Percentiles rank a stretch among this genome's conserved stretches.
phyloP scores from a whole-genome alignment of 2,113 vertebrate genomes.

The Apistogramma diplotaenia region DNA sequence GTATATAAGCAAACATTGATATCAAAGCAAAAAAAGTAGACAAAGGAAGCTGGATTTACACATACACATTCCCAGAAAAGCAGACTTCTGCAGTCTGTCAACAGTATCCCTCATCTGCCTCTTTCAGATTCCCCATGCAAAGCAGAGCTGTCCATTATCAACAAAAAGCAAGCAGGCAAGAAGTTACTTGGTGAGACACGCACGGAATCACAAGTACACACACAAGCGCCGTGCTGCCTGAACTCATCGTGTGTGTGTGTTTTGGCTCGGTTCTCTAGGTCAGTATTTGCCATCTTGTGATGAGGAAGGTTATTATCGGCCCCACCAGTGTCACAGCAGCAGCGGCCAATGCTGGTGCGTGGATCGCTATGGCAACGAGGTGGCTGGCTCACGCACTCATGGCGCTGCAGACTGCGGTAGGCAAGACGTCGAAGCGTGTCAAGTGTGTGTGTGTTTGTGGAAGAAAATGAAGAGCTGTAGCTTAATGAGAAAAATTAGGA shows the following conservation, averaged over 20 bases:
- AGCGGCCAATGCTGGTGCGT: constrained; percentile 95
- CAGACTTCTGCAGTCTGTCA: constrained; percentile 38
- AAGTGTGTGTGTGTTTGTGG: not conserved
- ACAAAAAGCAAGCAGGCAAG: constrained; percentile 86
- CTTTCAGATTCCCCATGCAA: constrained; percentile 93
- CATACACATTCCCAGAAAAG: constrained; percentile 21
- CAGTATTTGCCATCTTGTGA: constrained; percentile 91
- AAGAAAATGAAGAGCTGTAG: not conserved
- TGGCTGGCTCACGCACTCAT: constrained; percentile 84
- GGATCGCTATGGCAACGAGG: constrained; percentile 94
- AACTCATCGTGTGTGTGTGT: constrained; percentile 23
- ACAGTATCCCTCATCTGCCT: constrained; percentile 13
- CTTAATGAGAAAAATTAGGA: not conserved
- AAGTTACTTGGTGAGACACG: constrained; percentile 87
- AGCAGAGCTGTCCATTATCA: constrained; percentile 86
- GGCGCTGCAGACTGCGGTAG: constrained; percentile 88
- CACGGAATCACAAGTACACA: not conserved
- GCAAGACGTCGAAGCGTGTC: constrained; percentile 32
- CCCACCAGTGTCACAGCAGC: constrained; percentile 90
- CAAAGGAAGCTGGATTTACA: constrained; percentile 14
- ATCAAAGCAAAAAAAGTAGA: constrained; percentile 31
- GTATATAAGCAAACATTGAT: constrained; percentile 2
- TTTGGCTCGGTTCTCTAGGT: constrained; percentile 69
- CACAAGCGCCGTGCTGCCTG: not conserved
- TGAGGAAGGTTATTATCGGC: constrained; percentile 92